These are phyloP conservation scores for Leptinotarsa peninsularis DNA, from an alignment of 2,888 invertebrate species.

Conservation along the genomic window DNA sequence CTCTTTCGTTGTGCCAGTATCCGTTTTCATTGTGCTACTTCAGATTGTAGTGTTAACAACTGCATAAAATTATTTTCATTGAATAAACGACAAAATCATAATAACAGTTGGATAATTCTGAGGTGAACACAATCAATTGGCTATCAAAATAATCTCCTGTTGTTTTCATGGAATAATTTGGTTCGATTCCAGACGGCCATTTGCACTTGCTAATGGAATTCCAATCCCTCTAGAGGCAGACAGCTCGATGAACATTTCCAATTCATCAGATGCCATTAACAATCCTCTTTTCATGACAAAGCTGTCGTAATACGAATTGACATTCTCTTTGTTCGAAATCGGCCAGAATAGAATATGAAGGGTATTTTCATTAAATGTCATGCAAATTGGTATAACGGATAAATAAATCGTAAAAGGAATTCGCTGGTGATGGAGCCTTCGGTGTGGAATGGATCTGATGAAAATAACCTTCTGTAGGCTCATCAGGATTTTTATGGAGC, in stretches of 20 bases:
- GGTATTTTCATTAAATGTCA: neutral
- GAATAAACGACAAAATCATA: neutral
- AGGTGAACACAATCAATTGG: neutral
- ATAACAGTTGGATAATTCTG: neutral
- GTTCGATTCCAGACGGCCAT: neutral
- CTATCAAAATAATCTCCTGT: neutral
- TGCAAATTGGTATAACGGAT: neutral
- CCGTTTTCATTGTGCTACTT: no score
- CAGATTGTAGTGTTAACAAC: no score
- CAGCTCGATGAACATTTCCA: slow-evolving; percentile 45
- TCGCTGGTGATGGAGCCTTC: no score
- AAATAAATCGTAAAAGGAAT: no score
- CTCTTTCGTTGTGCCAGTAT: no score
- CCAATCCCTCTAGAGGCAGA: neutral
- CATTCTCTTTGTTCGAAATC: slow-evolving; percentile 28
- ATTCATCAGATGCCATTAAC: slow-evolving; percentile 53
- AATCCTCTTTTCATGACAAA: slow-evolving; percentile 46
- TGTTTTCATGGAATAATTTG: neutral
- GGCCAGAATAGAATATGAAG: neutral
- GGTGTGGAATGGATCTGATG: no score
- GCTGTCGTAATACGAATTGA: slow-evolving; percentile 44
- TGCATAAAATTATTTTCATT: no score
- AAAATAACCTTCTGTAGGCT: no score
- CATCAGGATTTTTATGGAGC: no score
- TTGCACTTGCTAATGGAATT: slow-evolving; percentile 1